Percentiles rank a stretch among this genome's conserved stretches.
These are phyloP conservation scores for Cyanocitta stelleri DNA, from an alignment of 2,113 vertebrate genomes.

Conservation along the genomic window DNA sequence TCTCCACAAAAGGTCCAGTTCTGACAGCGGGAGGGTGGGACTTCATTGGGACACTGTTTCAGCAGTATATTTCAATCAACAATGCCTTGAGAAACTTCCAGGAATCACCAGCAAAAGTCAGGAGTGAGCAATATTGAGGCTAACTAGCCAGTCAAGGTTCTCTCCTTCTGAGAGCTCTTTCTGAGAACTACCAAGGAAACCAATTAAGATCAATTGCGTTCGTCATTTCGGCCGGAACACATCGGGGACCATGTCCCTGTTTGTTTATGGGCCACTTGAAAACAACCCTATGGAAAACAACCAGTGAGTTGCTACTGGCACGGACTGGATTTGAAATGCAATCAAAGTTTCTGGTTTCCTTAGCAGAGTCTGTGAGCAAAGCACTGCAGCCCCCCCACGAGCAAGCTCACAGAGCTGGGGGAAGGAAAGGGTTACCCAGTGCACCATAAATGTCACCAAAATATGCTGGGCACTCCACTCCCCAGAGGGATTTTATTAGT, in stretches of 20 bases:
- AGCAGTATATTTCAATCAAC: neutral
- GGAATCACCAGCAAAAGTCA: constrained; percentile 4
- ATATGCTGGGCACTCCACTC: neutral
- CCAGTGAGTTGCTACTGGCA: neutral
- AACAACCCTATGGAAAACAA: constrained; percentile 20
- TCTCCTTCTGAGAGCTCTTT: neutral
- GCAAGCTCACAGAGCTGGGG: neutral
- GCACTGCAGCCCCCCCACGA: neutral
- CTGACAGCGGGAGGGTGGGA: neutral
- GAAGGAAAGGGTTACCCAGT: neutral
- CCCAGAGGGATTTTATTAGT: neutral
- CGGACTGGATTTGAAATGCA: neutral
- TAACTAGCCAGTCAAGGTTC: neutral
- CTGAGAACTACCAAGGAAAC: constrained; percentile 36
- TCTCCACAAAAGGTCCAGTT: neutral
- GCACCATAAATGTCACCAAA: neutral
- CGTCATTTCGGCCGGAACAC: neutral
- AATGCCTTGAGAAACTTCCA: constrained; percentile 26
- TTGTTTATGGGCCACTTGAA: constrained; percentile 41
- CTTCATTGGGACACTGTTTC: neutral
- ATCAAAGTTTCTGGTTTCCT: neutral
- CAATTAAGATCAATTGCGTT: constrained; percentile 1
- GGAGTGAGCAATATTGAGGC: neutral
- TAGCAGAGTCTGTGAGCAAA: neutral
- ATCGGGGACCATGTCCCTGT: neutral